Conservation (phyloP, 2,797 vertebrate species). For the Antrozous pallidus region DNA sequence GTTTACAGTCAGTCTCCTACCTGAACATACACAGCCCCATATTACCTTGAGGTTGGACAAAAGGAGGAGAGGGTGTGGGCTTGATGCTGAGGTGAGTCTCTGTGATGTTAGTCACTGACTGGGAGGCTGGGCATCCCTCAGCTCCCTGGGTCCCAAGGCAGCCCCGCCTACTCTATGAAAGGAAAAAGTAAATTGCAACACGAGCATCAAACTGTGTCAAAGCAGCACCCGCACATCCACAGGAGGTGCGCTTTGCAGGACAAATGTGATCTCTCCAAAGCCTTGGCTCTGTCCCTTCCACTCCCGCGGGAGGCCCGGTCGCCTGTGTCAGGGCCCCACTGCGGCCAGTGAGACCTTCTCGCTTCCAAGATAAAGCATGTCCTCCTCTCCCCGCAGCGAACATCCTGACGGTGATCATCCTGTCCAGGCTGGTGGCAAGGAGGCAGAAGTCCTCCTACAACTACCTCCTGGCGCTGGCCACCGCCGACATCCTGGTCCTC, state of each 20-base stretch:
- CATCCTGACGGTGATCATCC: constrained; percentile 96
- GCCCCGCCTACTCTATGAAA: not conserved
- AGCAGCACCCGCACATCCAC: not conserved
- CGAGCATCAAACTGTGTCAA: not conserved
- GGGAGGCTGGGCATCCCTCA: not conserved
- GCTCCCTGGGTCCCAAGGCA: not conserved
- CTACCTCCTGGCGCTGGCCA: constrained; percentile 95
- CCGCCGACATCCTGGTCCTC: constrained; percentile 95
- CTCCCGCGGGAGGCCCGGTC: not conserved
- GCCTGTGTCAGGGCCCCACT: not conserved
- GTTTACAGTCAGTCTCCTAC: not conserved
- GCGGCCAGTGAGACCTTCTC: not conserved
- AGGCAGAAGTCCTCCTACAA: constrained; percentile 99
- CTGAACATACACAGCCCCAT: not conserved
- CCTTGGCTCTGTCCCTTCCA: not conserved
- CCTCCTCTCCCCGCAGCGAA: constrained; percentile 88
- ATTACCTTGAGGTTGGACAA: not conserved
- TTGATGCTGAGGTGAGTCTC: not conserved
- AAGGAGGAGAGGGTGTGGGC: not conserved
- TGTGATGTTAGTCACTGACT: not conserved
- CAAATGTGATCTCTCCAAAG: not conserved
- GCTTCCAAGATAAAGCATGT: not conserved
- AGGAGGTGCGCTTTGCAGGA: not conserved
- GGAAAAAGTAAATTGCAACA: not conserved
- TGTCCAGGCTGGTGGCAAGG: constrained; percentile 95